phyloP scores from a whole-genome alignment of 2,113 vertebrate genomes.

The Passer montanus region DNA sequence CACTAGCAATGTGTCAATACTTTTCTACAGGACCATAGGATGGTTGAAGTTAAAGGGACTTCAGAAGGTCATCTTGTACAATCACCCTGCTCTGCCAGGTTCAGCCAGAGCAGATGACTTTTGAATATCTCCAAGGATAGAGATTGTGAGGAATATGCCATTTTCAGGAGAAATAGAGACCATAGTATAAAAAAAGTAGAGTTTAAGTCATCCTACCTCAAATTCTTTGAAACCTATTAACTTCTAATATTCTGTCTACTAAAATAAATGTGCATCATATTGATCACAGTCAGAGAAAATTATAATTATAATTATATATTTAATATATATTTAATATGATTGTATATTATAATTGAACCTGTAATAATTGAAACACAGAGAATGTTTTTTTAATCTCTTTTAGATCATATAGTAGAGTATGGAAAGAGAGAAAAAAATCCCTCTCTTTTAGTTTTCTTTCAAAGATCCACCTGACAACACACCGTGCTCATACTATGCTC shows the following conservation, averaged over 20 bases:
- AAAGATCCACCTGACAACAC: not conserved
- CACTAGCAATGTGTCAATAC: not conserved
- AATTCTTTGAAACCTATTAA: not conserved
- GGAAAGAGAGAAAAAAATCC: rapidly evolving
- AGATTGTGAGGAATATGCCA: not conserved
- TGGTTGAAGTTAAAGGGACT: not conserved
- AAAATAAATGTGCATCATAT: not conserved
- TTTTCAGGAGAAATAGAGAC: not conserved
- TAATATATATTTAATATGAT: not conserved
- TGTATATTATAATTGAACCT: not conserved
- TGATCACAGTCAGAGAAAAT: not conserved
- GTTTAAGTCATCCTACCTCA: not conserved
- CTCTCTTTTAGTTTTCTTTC: not conserved
- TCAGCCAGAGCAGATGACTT: not conserved
- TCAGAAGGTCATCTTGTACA: not conserved
- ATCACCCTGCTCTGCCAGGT: not conserved
- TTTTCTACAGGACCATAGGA: not conserved
- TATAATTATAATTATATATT: too few relatives aligned
- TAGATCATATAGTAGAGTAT: not conserved
- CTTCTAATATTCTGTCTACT: not conserved
- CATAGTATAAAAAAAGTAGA: not conserved
- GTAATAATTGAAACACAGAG: not conserved
- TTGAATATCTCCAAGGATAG: not conserved
- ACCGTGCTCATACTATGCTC: rapidly evolving
- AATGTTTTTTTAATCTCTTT: not conserved